phyloP scores from a whole-genome alignment of 23 tunicate genomes.

The Halocynthia aurantium region DNA sequence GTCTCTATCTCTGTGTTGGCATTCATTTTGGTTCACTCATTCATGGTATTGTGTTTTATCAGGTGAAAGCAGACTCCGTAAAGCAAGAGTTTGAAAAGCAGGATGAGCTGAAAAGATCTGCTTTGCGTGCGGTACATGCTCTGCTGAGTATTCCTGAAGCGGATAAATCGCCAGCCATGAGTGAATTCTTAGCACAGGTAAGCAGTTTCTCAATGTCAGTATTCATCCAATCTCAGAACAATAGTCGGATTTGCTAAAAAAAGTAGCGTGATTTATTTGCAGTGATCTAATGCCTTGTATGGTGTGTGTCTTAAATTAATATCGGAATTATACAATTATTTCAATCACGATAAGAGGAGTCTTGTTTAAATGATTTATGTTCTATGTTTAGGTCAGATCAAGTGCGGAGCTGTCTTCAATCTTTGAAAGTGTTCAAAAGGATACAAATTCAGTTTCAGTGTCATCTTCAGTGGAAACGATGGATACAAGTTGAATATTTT shows the following conservation, averaged over 20 bases:
- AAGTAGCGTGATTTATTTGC: no score
- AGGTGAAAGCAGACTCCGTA: slow-evolving; percentile 95
- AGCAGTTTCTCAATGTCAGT: no score
- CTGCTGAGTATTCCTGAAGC: slow-evolving; percentile 81
- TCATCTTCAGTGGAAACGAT: slow-evolving; percentile 57
- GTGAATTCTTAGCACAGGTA: slow-evolving; percentile 89
- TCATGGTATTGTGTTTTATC: background rate
- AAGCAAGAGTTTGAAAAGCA: slow-evolving; percentile 96
- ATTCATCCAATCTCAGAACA: no score
- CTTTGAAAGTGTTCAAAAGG: slow-evolving; percentile 82
- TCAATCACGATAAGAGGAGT: no score
- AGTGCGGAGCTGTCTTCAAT: slow-evolving; percentile 77
- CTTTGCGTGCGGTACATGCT: slow-evolving; percentile 74
- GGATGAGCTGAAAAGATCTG: slow-evolving; percentile 91
- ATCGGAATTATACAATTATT: no score
- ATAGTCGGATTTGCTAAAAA: no score
- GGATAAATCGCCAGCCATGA: slow-evolving; percentile 79
- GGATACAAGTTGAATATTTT: slow-evolving; percentile 58
- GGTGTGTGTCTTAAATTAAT: no score
- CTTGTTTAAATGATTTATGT: no score
- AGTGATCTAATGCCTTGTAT: no score
- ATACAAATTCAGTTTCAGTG: slow-evolving; percentile 30
- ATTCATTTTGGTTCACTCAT: background rate
- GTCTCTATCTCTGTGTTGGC: background rate
- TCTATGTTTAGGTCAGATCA: slow-evolving; percentile 50